Evolutionary conservation across 2,888 invertebrate species (phyloP).

Genomic region (Himalopsyche kuldschensis): DNA sequence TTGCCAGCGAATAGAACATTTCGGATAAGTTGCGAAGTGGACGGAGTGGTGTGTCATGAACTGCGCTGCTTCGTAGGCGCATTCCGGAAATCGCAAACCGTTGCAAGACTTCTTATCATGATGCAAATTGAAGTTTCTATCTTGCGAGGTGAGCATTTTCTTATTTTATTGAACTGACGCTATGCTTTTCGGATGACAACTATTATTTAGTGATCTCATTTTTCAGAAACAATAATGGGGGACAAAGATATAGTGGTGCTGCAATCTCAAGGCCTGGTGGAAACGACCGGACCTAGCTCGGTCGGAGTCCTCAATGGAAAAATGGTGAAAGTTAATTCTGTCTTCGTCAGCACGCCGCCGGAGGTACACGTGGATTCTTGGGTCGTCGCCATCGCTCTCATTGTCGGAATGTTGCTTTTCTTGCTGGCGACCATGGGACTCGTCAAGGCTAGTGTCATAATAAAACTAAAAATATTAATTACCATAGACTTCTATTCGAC

Average conservation of each 20-base stretch:
- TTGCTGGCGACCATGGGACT: slow-evolving; percentile 42
- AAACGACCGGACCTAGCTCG: slow-evolving; percentile 24
- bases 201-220: background rate
- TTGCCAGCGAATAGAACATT: slow-evolving; percentile 42
- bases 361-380: slow-evolving; percentile 42
- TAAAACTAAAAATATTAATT: too few species aligned
- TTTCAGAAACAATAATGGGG: slow-evolving; percentile 9
- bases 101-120: slow-evolving; percentile 46
- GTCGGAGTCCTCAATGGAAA: slow-evolving; percentile 40
- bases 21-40: slow-evolving; percentile 47
- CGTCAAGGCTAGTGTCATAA: slow-evolving; percentile 42
- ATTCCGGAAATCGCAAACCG: slow-evolving; percentile 44
- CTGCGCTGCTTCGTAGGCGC: slow-evolving; percentile 47
- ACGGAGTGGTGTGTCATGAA: slow-evolving; percentile 44
- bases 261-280: slow-evolving; percentile 45
- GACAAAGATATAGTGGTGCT: slow-evolving; percentile 47
- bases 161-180: background rate
- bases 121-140: slow-evolving; percentile 45
- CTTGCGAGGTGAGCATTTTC: slow-evolving; percentile 44
- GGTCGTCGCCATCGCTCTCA: slow-evolving; percentile 44
- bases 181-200: too few species aligned
- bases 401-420: slow-evolving; percentile 44
- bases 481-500: too few species aligned
- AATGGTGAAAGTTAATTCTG: slow-evolving; percentile 43
- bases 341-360: slow-evolving; percentile 46